Evolutionary conservation across 1,140 invertebrate genomes (phyloP).

Genomic region (Cataglyphis hispanica): DNA sequence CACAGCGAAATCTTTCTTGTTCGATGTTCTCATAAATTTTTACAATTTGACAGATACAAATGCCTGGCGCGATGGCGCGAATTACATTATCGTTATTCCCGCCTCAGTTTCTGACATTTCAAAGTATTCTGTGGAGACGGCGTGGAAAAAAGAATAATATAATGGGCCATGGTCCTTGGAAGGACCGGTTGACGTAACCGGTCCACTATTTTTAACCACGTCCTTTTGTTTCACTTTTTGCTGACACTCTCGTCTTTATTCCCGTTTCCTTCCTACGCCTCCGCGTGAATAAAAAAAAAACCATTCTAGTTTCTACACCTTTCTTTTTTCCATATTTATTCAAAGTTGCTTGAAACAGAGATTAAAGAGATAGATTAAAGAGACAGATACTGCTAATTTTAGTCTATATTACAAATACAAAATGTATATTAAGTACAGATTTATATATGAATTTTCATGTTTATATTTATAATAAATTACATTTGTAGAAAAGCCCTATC

Average conservation of each 20-base stretch:
- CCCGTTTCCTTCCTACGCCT: constrained; percentile 6
- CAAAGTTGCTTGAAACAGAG: not conserved
- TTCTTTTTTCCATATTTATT: not conserved
- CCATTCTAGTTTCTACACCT: not conserved
- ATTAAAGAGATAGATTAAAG: not conserved
- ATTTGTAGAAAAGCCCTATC: not conserved
- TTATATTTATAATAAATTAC: no score
- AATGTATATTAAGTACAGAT: not conserved
- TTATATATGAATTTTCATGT: not conserved
- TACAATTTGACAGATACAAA: constrained; percentile 10
- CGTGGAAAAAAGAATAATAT: constrained; percentile 44
- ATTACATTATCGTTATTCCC: constrained; percentile 29
- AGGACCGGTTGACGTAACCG: constrained; percentile 74
- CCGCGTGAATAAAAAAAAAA: not conserved
- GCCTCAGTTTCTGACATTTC: constrained; percentile 49
- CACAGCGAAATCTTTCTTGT: not conserved
- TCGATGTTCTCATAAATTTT: not conserved
- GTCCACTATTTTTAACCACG: constrained; percentile 74
- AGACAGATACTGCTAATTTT: not conserved
- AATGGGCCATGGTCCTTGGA: constrained; percentile 38
- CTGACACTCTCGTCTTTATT: constrained; percentile 29
- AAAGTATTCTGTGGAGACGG: constrained; percentile 2
- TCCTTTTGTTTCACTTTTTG: constrained; percentile 63
- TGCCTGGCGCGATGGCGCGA: not conserved
- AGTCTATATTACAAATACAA: not conserved